phyloP scores from a whole-genome alignment of 2,888 invertebrate species.

The Petrolisthes manimaculis region DNA sequence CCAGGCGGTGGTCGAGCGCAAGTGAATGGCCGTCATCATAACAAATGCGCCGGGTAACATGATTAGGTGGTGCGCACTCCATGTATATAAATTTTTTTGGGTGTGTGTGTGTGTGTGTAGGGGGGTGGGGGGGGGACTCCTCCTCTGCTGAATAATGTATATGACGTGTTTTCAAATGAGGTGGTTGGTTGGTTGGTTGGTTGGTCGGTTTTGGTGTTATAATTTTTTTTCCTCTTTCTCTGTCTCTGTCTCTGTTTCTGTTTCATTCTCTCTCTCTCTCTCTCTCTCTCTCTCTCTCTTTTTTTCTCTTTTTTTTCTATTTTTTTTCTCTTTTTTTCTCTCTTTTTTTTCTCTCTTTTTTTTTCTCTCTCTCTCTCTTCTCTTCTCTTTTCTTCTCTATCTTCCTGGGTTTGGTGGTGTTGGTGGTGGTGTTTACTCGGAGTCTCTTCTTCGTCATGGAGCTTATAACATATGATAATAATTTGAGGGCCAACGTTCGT shows the following conservation, averaged over 20 bases:
- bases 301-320: neutral
- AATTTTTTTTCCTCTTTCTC: neutral
- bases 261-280: neutral
- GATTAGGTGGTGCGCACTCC: slow-evolving; percentile 48
- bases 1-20: slow-evolving; percentile 19
- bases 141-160: slow-evolving; percentile 52
- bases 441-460: no score
- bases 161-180: slow-evolving; percentile 48
- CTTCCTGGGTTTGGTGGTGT: no score
- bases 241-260: neutral
- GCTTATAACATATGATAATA: no score
- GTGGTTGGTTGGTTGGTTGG: neutral
- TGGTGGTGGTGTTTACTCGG: no score
- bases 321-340: no score
- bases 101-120: no score
- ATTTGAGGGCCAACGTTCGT: no score
- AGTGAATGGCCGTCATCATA: slow-evolving; percentile 50
- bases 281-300: neutral
- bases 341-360: no score
- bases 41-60: slow-evolving; percentile 51
- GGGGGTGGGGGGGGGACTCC: no score
- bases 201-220: neutral
- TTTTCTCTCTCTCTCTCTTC: no score
- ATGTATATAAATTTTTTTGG: slow-evolving; percentile 55
- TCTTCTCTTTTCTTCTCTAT: no score